Evolutionary conservation across 2,888 invertebrate genomes (phyloP), one percentile per base, ranked within the genome.

Genomic region (Spisula subtruncata): DNA sequence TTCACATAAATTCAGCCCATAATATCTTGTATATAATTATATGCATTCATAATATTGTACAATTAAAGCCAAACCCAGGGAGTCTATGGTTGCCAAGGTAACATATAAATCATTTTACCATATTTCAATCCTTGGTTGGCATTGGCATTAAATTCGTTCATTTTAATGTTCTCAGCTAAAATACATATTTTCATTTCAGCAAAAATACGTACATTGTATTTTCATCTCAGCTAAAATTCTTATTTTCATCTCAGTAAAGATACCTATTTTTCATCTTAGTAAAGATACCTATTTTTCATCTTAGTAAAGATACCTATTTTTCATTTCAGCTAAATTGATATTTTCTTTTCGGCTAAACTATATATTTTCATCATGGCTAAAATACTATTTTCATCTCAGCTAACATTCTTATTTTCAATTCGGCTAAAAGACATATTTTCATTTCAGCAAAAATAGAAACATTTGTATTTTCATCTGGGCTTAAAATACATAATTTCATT

Each of bases 131-230:
- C 66, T 16, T 18, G 14, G 18, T 83, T 41, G 12, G 16, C 46
- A 48, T 46, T 41, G 12, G 16, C 46, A 48, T 46, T 46, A 46
- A 83, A n/a, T 12, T n/a, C 46, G n/a, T 83, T 66, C 83, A 83
- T 83, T 25, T 41, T 20, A 32, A 83, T 83, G 60, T 41, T 66
- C 66, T 83, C 71, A 41, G 66, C 66, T 71, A 66, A 83, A 83
- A 71, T 54, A 83, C 60, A 54, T 60, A 41, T 60, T 56, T 60
- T 16, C 5, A 75, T 32, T 41, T 83, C 71, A 41, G 66, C 66
- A 48, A 66, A 83, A 82, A 66, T 51, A 83, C 41, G 8, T 41
- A 41, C n/a, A n/a, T n/a, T n/a, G n/a, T n/a, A n/a, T n/a, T n/a
- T n/a, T n/a, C n/a, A n/a, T 66, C 66, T 83, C 66, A 41, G 66